A percentile compares a stretch with the other conserved stretches of the same genome.
These are phyloP conservation scores for Escarpia spicata DNA, from an alignment of 2,888 invertebrate species.

Conservation along the genomic window DNA sequence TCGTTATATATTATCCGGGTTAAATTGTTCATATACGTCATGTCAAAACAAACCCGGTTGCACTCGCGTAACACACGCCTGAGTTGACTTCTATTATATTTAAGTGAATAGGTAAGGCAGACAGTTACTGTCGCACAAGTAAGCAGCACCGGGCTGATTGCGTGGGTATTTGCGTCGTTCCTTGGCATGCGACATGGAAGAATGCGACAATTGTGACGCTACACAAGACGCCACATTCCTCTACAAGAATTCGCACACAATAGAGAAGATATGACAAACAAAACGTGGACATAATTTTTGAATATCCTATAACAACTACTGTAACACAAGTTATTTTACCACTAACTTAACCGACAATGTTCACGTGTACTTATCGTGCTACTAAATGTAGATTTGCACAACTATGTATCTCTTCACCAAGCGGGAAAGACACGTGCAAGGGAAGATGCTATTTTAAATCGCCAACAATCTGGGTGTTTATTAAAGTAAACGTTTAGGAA, in stretches of 20 bases:
- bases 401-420: not conserved
- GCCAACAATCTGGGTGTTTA: no score
- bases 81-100: not conserved
- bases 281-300: not conserved
- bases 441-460: no score
- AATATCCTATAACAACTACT: not conserved
- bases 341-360: not conserved
- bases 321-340: not conserved
- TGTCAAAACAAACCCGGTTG: not conserved
- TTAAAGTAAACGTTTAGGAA: no score
- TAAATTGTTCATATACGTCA: not conserved
- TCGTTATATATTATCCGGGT: constrained; percentile 16
- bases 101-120: not conserved
- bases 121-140: not conserved
- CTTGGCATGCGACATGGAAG: not conserved
- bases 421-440: not conserved
- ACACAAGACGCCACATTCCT: not conserved
- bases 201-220: not conserved
- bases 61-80: not conserved
- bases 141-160: not conserved
- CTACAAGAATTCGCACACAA: not conserved
- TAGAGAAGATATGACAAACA: not conserved
- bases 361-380: not conserved
- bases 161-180: not conserved
- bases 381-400: not conserved